Evolutionary conservation across 2,797 vertebrate species (phyloP), one percentile per base, ranked within the genome.

Genomic region (Sylvilagus floridanus): DNA sequence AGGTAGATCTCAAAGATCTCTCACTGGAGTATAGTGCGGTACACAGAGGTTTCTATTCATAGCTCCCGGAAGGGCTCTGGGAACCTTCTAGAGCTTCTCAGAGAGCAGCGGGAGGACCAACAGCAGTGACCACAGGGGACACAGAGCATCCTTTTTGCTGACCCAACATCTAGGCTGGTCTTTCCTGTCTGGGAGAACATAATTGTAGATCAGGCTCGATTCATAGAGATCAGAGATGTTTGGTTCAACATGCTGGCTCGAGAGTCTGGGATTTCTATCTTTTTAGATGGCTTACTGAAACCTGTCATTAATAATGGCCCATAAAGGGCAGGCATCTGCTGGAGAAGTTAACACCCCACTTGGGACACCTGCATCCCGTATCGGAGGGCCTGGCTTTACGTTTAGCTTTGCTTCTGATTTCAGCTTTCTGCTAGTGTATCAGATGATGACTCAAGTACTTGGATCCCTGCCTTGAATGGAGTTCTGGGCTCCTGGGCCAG

Each of bases 251-350:
- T 47, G 19, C 11, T 90, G 66, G 16, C n/a, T 75, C 24, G 16
- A 54, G 37, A 16, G 78, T 75, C n/a, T 94, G 66, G 35, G 62
- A 73, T 73, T 75, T 73, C n/a, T 90, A 47, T 65, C 83, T 94
- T 92, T 60, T 92, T 50, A 85, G n/a, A 42, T 85, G 35, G 30
- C 32, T 90, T 82, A 84, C 24, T 66, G 28, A 90, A 76, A 91
- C 57, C 4, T 68, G 14, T 92, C 30, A 47, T 95, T 22, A 75
- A 28, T 77, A 84, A 73, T 63, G 32, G 9, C 57, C 42, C 4
- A 24, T 30, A 47, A 50, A 42, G 8, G 42, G 42, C 42, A 42
- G 42, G 42, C 42, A 42, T 42, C 42, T 42, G 42, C 5, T 42
- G 42, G 42, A 42, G 42, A 7, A 42, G 42, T 42, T 42, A 42